A percentile compares a stretch with the other conserved stretches of the same genome.
Conservation (phyloP, 2,797 vertebrate genomes). For the Eospalax fontanierii region DNA sequence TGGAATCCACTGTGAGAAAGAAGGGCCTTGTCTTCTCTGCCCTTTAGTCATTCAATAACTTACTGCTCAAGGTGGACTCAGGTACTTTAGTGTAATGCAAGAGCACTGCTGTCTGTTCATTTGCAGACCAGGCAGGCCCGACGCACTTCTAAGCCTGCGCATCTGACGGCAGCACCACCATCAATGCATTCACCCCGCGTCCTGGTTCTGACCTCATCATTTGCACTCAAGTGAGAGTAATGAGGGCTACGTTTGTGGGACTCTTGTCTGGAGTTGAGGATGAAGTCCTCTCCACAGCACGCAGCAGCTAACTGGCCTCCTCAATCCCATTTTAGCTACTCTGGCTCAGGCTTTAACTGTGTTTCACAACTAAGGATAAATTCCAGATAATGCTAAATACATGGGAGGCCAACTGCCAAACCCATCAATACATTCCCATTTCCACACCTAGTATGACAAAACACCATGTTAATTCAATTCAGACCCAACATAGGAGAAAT, state of each 20-base stretch:
- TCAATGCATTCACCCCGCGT: neutral
- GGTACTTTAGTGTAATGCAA: neutral
- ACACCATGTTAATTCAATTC: neutral
- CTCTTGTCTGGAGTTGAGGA: neutral
- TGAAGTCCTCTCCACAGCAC: rapidly evolving
- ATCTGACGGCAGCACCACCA: neutral
- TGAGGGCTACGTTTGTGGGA: rapidly evolving
- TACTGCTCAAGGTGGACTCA: neutral
- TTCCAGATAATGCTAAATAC: neutral
- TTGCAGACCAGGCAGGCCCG: neutral
- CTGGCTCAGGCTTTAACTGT: neutral
- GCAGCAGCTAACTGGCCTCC: neutral
- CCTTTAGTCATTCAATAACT: rapidly evolving
- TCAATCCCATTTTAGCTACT: neutral
- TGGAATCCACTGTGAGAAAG: too few relatives aligned
- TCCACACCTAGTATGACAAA: neutral
- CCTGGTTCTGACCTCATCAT: neutral
- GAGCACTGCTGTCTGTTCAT: neutral
- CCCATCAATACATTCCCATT: neutral
- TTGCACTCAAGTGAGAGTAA: neutral
- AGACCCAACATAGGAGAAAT: neutral
- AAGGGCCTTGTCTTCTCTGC: neutral
- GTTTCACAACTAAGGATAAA: neutral
- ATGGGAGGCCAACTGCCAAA: neutral
- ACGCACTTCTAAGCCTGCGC: neutral